Percentiles rank a stretch among this genome's conserved stretches.
phyloP scores from a whole-genome alignment of 1,140 invertebrate genomes.

The Sycobia sp. region DNA sequence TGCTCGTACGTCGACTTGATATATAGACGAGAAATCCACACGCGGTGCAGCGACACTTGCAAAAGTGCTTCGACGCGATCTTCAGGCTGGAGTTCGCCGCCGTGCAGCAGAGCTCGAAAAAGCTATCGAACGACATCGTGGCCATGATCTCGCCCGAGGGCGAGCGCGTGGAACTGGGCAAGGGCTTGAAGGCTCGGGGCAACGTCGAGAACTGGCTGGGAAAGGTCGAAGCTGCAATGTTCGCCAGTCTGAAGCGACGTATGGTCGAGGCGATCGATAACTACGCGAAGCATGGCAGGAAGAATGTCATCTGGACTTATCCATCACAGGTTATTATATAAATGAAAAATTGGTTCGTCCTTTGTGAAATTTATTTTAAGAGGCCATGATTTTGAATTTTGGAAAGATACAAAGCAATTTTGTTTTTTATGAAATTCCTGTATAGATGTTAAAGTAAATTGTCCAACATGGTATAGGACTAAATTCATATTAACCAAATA shows the following conservation, averaged over 20 bases:
- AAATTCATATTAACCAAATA: no score
- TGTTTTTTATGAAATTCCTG: no score
- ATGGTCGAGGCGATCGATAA: constrained; percentile 77
- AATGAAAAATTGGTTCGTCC: no score
- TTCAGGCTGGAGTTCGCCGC: constrained; percentile 73
- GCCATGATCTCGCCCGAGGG: constrained; percentile 87
- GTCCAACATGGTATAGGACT: no score
- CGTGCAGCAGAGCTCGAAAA: constrained; percentile 25
- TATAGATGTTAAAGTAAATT: no score
- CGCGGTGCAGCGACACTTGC: constrained; percentile 85
- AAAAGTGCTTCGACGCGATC: constrained; percentile 89
- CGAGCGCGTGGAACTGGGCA: constrained; percentile 76
- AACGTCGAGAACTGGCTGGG: constrained; percentile 89
- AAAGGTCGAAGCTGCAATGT: constrained; percentile 87
- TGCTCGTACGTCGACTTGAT: no score
- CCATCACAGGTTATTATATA: constrained; percentile 64
- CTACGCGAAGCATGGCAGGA: constrained; percentile 62
- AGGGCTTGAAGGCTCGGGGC: constrained; percentile 83
- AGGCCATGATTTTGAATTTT: no score
- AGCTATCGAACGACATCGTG: constrained; percentile 71
- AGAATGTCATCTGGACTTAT: constrained; percentile 68
- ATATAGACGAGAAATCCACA: constrained; percentile 78
- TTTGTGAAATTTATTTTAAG: no score
- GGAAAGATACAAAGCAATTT: no score
- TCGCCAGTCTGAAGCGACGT: constrained; percentile 71